Base-by-base conservation (phyloP, 2,888 invertebrate species). In the Biston stratarius region DNA sequence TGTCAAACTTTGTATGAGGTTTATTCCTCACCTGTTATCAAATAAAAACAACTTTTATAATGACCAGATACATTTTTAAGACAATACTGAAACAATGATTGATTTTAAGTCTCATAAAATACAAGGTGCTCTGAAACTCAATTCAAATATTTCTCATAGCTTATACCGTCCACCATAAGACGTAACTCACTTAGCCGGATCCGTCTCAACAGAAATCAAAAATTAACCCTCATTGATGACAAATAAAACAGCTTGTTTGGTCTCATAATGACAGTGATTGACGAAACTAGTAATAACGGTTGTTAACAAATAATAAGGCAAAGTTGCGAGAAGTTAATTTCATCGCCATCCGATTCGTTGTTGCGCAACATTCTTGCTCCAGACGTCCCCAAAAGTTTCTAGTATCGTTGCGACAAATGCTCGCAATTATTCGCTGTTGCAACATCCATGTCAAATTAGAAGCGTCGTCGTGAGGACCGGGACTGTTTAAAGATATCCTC, bases 401-500 rank as follows among this genome's bases (percentile, higher is more conserved):
- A 68, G 65, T 76, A 69, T 69, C 70, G 74, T 86, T 86, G 82
- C 85, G 80, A 83, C 81, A 86, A 83, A 77, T 77, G 74, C 74
- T 73, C 73, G 74, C 84, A 88, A 90, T 90, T 87, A 90, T 89
- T 88, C 49, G 64, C 65, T 79, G 83, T 91, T 90, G 81, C 83
- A 78, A 87, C 88, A 89, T 84, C 74, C 67, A 74, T 74, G 73
- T 78, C 77, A 83, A 87, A 89, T 90, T 86, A 87, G 89, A 88
- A 80, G 83, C 84, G 84, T 92, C 84, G 84, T 92, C 92, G 92
- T 90, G 92, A 90, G 83, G 83, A 79, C 82, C 84, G 83, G 81
- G 77, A 77, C 85, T 79, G 85, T 83, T 84, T 81, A 82, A 83
- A 83, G 87, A 84, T 88, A 87, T 88, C 85, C 83, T 68, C 67